phyloP scores from a whole-genome alignment of 1,140 invertebrate genomes.

The Cataglyphis hispanica region DNA sequence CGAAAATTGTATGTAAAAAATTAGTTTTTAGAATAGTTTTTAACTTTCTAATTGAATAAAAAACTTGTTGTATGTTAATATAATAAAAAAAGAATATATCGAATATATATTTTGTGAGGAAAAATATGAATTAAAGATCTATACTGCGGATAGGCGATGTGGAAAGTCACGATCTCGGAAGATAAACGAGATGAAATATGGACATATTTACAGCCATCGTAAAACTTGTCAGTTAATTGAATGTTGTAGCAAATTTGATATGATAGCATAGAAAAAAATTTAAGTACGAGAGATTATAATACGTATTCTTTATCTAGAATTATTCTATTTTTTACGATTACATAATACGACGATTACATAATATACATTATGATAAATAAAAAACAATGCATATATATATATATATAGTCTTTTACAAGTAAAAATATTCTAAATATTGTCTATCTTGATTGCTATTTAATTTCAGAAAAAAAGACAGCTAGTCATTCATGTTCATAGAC shows the following conservation, averaged over 20 bases:
- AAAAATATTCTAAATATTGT: conserved; percentile 10
- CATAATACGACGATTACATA: background rate
- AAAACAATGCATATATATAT: background rate
- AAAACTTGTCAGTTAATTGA: conserved; percentile 73
- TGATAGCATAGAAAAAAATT: conserved; percentile 2
- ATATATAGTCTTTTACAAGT: background rate
- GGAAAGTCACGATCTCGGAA: conserved; percentile 44
- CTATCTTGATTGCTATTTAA: conserved; percentile 30
- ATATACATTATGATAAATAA: background rate
- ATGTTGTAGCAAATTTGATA: conserved; percentile 62
- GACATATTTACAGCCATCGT: conserved; percentile 73
- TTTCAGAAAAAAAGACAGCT: conserved; percentile 33
- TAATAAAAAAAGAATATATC: background rate
- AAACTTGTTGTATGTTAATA: background rate
- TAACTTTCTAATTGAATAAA: background rate
- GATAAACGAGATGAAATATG: conserved; percentile 57
- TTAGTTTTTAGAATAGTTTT: background rate
- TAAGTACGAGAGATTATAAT: background rate
- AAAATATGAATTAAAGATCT: background rate
- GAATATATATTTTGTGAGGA: background rate
- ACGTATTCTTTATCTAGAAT: conserved; percentile 14
- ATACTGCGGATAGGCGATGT: conserved; percentile 19
- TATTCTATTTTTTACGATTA: conserved; percentile 22
- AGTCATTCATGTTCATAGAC: conserved; percentile 25
- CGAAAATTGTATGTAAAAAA: background rate